Percentiles rank a stretch among this genome's conserved stretches.
phyloP scores from a whole-genome alignment of 2,113 vertebrate genomes.

The Podarcis cretensis region DNA sequence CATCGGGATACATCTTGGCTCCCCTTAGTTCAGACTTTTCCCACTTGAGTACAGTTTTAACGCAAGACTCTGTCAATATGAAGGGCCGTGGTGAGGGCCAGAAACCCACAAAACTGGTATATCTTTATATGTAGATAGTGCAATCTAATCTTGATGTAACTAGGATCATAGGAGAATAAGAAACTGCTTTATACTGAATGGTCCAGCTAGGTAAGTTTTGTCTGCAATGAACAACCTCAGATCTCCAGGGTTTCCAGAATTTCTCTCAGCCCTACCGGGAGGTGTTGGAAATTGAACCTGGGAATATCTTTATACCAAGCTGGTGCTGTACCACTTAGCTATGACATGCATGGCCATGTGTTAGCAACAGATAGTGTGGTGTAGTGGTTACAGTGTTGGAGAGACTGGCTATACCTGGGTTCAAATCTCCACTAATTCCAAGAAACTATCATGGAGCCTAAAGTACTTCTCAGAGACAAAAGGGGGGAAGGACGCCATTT shows the following conservation, averaged over 20 bases:
- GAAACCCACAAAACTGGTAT: background rate
- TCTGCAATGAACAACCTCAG: no score
- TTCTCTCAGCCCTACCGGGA: no score
- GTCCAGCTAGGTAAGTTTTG: no score
- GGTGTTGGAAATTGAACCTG: no score
- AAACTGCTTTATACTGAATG: no score
- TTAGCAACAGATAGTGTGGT: background rate
- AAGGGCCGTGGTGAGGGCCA: background rate
- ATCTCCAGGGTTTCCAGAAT: no score
- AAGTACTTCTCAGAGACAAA: background rate
- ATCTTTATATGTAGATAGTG: no score
- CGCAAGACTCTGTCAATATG: conserved; percentile 2
- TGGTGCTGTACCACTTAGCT: background rate
- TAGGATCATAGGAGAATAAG: no score
- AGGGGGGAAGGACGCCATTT: background rate
- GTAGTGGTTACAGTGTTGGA: background rate
- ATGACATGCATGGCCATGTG: background rate
- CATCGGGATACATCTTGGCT: background rate
- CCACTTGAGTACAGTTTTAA: conserved; percentile 5
- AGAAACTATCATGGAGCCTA: background rate
- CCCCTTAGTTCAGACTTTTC: conserved; percentile 7
- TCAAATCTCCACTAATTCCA: background rate
- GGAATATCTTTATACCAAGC: no score
- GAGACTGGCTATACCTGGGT: background rate
- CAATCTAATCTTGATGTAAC: no score